Evolutionary conservation across 2,113 vertebrate species (phyloP), one percentile per base, ranked within the genome.

Genomic region (Chaenocephalus aceratus): DNA sequence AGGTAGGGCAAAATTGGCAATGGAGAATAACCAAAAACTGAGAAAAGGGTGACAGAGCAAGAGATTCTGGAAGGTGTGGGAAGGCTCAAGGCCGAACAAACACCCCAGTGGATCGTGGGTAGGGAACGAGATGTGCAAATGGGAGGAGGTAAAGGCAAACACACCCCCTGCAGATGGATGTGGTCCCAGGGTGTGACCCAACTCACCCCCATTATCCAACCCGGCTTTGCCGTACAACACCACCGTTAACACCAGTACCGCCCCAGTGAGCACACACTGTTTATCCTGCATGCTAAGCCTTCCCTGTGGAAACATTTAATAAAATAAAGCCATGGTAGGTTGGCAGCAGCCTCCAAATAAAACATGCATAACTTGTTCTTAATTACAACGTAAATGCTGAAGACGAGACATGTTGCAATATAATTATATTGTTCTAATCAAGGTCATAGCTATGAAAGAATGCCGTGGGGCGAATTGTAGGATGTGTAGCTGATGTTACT

Each of bases 121-220:
- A 69, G 51, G n/a, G 49, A 46, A 51, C 0, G 4, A 49, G 67
- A 76, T 72, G 80, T 62, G 76, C 13, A 49, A 46, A 44, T 26
- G 54, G 60, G 71, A 79, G 72, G 73, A 87, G 75, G 65, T 56
- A 36, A 9, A 61, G 45, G 82, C 74, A 93, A 93, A 94, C 86
- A 62, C 57, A 49, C 57, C 53, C 83, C 79, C 75, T 82, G 85
- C 90, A 93, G 89, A 85, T 92, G 92, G 85, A 86, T 51, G 66
- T 41, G 30, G 70, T 91, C 82, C 86, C 91, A 91, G 85, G 88
- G 85, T 86, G 77, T 83, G 85, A 87, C 82, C 87, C 79, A 59
- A 1, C 63, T 70, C 65, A 70, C 13, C 73, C 10, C 16, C 11
- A 83, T 86, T 84, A 79, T 90, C 59, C 61, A 48, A 2, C 41